A percentile compares a stretch with the other conserved stretches of the same genome.
Evolutionary conservation across 2,797 vertebrate species (phyloP).

Genomic region (Channallabes apus): DNA sequence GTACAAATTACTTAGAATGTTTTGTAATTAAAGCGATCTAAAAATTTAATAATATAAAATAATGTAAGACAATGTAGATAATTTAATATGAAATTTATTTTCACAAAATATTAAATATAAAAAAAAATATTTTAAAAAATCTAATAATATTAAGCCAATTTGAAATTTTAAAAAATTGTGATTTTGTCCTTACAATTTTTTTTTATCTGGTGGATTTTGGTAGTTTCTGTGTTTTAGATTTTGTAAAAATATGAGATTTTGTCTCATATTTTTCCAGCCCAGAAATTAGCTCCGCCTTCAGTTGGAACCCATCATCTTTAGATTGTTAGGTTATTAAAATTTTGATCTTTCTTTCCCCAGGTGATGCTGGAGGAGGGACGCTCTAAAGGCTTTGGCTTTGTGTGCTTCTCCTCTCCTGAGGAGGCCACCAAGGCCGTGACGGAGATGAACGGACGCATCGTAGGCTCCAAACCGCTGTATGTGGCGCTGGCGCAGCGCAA

Average conservation of each 20-base stretch:
- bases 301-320: neutral
- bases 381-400: slow-evolving; percentile 98
- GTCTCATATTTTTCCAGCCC: neutral
- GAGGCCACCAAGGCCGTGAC: slow-evolving; percentile 98
- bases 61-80: too few species aligned
- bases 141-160: neutral
- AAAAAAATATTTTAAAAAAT: too few species aligned
- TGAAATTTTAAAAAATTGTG: neutral
- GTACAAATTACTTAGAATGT: too few species aligned
- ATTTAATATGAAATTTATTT: too few species aligned
- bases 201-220: neutral
- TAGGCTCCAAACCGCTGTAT: slow-evolving; percentile 95
- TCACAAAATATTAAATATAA: too few species aligned
- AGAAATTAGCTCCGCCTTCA: neutral
- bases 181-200: neutral
- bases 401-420: slow-evolving; percentile 98
- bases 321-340: neutral
- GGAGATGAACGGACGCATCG: slow-evolving; percentile 98
- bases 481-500: slow-evolving; percentile 97
- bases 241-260: neutral
- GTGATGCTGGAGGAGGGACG: slow-evolving; percentile 98
- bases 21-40: too few species aligned
- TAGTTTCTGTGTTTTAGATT: neutral
- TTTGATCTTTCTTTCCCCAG: slow-evolving; percentile 61
- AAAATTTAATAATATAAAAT: too few species aligned